Conservation (phyloP, 1,140 invertebrate genomes). For the Adoxophyes honmai region DNA sequence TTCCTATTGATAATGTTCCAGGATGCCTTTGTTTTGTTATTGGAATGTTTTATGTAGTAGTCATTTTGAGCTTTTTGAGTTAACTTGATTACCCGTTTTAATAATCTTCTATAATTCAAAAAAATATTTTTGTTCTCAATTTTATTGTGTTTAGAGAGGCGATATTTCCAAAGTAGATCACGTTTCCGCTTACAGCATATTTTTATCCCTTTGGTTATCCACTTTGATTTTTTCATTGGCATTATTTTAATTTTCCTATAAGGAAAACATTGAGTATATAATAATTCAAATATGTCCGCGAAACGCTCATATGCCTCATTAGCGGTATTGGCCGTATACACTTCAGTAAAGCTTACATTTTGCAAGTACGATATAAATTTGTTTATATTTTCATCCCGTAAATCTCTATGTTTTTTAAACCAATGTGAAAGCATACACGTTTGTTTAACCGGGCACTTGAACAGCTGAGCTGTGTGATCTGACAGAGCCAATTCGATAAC, state of each 20-base stretch:
- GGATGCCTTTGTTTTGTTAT: background rate
- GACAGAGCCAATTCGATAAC: slow-evolving; percentile 6
- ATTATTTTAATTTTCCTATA: background rate
- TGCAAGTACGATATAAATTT: background rate
- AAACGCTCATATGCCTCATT: background rate
- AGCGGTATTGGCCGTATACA: slow-evolving; percentile 23
- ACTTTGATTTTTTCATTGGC: background rate
- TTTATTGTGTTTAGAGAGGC: background rate
- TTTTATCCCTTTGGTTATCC: slow-evolving; percentile 9
- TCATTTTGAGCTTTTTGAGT: slow-evolving; percentile 12
- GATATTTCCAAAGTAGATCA: background rate
- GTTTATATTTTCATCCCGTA: background rate
- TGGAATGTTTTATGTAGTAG: slow-evolving; percentile 4
- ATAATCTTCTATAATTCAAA: background rate
- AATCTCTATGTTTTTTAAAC: background rate
- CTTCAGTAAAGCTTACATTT: slow-evolving; percentile 14
- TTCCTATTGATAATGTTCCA: slow-evolving; percentile 11
- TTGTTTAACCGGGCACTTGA: slow-evolving; percentile 11
- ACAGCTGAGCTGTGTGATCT: background rate
- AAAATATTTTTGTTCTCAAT: background rate
- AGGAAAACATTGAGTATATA: slow-evolving; percentile 16
- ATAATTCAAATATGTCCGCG: slow-evolving; percentile 1
- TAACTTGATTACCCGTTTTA: slow-evolving; percentile 4
- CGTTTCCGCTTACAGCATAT: background rate
- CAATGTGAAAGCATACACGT: background rate